Base-by-base conservation (phyloP, 2,888 invertebrate species). In the Synanthedon myopaeformis region DNA sequence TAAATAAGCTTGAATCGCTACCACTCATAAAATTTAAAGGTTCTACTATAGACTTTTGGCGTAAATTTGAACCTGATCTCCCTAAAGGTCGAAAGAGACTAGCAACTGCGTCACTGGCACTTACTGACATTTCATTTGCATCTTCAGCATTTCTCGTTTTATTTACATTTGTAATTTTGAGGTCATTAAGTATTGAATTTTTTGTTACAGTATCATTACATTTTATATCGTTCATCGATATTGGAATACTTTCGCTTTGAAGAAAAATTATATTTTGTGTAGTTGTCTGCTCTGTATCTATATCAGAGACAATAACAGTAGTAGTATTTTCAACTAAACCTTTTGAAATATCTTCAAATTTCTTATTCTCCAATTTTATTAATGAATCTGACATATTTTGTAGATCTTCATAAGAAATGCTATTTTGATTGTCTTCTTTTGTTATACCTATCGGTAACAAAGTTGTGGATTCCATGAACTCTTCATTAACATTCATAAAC, bases 341-440 rank as follows among this genome's bases (percentile, higher is more conserved):
- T 35, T 35, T 35, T 35, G 35, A 35, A 35, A 35, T 35, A 35
- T 35, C 6, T 35, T 35, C 35, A 8, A 35, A 35, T 35, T 10
- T 35, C 35, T 35, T 35, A 10, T 35, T 35, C 35, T 12, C 14
- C 41, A 59, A 55, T 59, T 66, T 58, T 54, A 82, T 63, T 59
- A 82, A 64, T 14, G 71, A 67, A 64, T 82, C 65, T 4, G 82
- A 81, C 59, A 79, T 66, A 17, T 70, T 65, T 65, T 83, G 79
- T 57, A 82, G 67, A 58, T 83, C 82, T 51, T 68, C 57, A 48
- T 70, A 64, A 51, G 65, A 59, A 1, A 67, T 23, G 17, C 52
- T 45, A 49, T 52, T 54, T 54, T 51, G 41, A 51, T 56, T 51
- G 41, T 58, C 51, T 35, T 51, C 56, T 13, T 51, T 19, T 42